Evolutionary conservation across 2,113 vertebrate genomes (phyloP).

Genomic region (Clarias gariepinus): DNA sequence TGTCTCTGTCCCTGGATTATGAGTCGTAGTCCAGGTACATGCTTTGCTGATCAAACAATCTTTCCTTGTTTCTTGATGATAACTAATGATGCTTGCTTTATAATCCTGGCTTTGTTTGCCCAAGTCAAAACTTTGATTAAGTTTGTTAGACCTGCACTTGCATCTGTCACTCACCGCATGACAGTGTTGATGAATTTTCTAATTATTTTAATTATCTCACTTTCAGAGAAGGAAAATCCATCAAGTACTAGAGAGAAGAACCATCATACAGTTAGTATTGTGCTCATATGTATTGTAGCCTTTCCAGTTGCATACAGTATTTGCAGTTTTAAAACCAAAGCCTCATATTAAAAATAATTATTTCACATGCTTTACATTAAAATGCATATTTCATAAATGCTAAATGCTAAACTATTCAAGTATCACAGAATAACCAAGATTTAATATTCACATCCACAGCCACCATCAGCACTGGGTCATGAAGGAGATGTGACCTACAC

Average conservation of each 20-base stretch:
- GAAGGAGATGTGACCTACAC: not conserved
- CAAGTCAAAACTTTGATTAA: too few species aligned
- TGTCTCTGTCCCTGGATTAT: too few species aligned
- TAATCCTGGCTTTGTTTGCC: too few species aligned
- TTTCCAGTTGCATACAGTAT: not conserved
- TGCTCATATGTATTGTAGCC: too few species aligned
- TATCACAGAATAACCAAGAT: not conserved
- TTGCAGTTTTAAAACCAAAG: not conserved
- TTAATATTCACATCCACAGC: not conserved
- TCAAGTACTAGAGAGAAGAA: not conserved
- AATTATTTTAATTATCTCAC: not conserved
- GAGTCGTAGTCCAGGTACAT: too few species aligned
- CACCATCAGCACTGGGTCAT: not conserved
- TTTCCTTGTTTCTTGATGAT: too few species aligned
- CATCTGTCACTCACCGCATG: too few species aligned
- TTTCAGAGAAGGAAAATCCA: not conserved
- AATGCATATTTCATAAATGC: not conserved
- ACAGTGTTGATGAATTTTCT: too few species aligned
- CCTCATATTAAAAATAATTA: not conserved
- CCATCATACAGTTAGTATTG: conserved; percentile 8
- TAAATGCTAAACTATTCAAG: not conserved
- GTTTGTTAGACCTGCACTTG: too few species aligned
- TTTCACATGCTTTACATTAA: not conserved
- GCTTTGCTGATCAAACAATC: too few species aligned
- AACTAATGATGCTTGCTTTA: too few species aligned